Evolutionary conservation across 1,140 invertebrate species (phyloP).

Genomic region (Dendroctonus valens): DNA sequence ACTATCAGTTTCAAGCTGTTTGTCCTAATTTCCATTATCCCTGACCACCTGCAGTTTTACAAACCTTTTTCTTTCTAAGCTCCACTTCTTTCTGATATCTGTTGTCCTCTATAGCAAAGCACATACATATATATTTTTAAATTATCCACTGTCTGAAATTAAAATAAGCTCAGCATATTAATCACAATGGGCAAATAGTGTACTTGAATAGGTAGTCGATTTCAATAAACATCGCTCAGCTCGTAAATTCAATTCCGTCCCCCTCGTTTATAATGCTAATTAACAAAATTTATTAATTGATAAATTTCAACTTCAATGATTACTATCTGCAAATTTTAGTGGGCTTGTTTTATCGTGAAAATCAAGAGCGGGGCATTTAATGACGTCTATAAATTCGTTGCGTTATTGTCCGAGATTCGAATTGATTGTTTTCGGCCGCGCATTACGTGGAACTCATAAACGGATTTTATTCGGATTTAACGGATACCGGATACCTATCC

Average conservation of each 20-base stretch:
- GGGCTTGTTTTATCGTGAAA: constrained; percentile 35
- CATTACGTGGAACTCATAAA: constrained; percentile 38
- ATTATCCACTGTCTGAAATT: too few relatives aligned
- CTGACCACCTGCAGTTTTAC: too few relatives aligned
- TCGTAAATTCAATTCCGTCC: constrained; percentile 28
- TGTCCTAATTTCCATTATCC: too few relatives aligned
- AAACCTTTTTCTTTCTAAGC: too few relatives aligned
- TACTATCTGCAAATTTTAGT: constrained; percentile 38
- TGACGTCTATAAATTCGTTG: constrained; percentile 37
- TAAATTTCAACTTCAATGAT: constrained; percentile 37
- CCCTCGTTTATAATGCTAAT: constrained; percentile 32
- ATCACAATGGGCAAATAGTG: constrained; percentile 5
- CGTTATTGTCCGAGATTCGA: constrained; percentile 37
- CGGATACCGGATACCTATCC: constrained; percentile 27
- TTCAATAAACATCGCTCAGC: constrained; percentile 17
- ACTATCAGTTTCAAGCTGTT: too few relatives aligned
- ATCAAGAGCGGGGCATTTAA: constrained; percentile 36
- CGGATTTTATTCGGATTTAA: constrained; percentile 35
- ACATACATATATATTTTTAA: too few relatives aligned
- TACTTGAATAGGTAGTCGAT: constrained; percentile 19
- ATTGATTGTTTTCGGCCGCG: constrained; percentile 36
- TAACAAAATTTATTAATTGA: constrained; percentile 39
- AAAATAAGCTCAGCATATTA: not conserved
- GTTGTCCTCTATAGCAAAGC: too few relatives aligned
- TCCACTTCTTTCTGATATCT: too few relatives aligned